Percentiles rank a stretch among this genome's conserved stretches.
Evolutionary conservation across 2,888 invertebrate genomes (phyloP).

Genomic region (Allygus modestus): DNA sequence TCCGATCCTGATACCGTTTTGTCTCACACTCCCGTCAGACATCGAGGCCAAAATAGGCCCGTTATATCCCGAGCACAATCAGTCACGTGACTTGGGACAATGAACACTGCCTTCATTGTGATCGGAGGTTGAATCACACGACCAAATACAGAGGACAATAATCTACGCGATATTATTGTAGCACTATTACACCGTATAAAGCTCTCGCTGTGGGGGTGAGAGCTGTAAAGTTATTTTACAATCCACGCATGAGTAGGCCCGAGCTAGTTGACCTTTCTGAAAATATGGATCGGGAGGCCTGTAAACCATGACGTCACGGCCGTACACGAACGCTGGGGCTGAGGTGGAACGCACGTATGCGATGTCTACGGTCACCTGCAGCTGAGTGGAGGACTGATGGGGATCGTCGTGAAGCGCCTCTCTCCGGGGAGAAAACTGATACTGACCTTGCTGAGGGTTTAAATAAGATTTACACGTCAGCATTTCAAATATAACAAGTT

Average conservation of each 20-base stretch:
- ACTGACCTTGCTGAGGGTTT: no score
- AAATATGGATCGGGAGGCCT: constrained; percentile 3
- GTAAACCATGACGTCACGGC: constrained; percentile 17
- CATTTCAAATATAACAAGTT: no score
- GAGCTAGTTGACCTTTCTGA: constrained; percentile 15
- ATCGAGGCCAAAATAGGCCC: not conserved
- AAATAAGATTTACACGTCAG: no score
- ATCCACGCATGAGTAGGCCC: constrained; percentile 22
- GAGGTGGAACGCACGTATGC: constrained; percentile 1
- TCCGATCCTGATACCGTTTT: no score
- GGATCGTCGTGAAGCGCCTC: no score
- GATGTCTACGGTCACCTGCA: no score
- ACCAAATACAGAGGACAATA: constrained; percentile 34
- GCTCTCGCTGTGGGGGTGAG: not conserved
- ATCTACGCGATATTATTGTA: constrained; percentile 18
- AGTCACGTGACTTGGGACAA: constrained; percentile 18
- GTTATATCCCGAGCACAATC: not conserved
- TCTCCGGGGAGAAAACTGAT: no score
- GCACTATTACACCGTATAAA: not conserved
- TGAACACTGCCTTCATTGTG: constrained; percentile 33
- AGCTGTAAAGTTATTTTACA: constrained; percentile 20
- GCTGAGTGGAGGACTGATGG: no score
- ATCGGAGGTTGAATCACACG: constrained; percentile 3
- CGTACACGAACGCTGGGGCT: not conserved
- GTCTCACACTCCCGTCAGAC: no score